Evolutionary conservation across 1,140 invertebrate species (phyloP).

Genomic region (Macrotrachela quadricornifera): DNA sequence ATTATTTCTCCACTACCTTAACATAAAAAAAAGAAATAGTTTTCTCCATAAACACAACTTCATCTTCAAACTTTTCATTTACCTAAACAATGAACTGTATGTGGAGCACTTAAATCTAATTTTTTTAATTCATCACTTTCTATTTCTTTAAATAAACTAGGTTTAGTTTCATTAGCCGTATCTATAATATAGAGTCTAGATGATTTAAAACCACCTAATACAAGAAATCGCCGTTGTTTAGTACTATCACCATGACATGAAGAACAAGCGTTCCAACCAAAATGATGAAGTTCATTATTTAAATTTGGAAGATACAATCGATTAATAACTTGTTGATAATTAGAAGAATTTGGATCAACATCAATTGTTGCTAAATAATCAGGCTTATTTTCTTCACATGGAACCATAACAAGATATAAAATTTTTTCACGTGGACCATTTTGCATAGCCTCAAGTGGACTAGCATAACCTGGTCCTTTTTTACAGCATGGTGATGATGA

Average conservation of each 20-base stretch:
- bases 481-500: background rate
- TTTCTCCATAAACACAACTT: too few species aligned
- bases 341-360: conserved; percentile 59
- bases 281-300: conserved; percentile 77
- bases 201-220: conserved; percentile 58
- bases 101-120: conserved; percentile 52
- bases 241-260: conserved; percentile 50
- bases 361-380: conserved; percentile 81
- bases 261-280: conserved; percentile 84
- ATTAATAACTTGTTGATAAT: conserved; percentile 70
- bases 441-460: conserved; percentile 54
- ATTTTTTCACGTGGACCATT: conserved; percentile 54
- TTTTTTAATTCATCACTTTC: conserved; percentile 44
- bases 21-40: too few species aligned
- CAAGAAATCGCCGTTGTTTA: conserved; percentile 48
- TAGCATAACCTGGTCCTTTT: conserved; percentile 24
- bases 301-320: conserved; percentile 50
- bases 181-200: conserved; percentile 68
- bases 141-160: conserved; percentile 42
- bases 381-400: conserved; percentile 28
- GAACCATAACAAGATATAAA: conserved; percentile 60
- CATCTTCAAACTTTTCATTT: too few species aligned
- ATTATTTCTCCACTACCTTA: conserved; percentile 58
- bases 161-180: conserved; percentile 43
- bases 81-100: conserved; percentile 68